Conservation (phyloP, 2,113 vertebrate species). For the Bagarius yarrelli region DNA sequence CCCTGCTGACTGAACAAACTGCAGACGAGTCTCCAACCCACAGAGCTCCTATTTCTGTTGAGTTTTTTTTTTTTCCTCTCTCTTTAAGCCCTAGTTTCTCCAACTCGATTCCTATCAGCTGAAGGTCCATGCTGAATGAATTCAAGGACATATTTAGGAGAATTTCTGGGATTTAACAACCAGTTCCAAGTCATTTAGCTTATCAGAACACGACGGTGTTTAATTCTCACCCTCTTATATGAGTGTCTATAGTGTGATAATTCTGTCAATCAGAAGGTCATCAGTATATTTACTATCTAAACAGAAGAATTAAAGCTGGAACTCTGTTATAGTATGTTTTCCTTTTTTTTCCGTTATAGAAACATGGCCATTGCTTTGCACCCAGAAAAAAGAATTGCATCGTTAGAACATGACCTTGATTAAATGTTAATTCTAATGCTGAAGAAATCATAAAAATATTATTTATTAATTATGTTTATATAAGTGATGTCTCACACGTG, state of each 20-base stretch:
- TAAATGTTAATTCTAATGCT: conserved; percentile 2
- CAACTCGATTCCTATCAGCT: conserved; percentile 41
- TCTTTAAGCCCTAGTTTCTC: conserved; percentile 31
- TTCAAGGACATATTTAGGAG: conserved; percentile 46
- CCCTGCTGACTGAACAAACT: conserved; percentile 51
- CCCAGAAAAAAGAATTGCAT: conserved; percentile 26
- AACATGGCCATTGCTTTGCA: conserved; percentile 42
- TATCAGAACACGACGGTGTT: conserved; percentile 49
- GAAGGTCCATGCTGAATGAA: conserved; percentile 48
- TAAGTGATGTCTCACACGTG: not conserved
- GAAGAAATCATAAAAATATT: not conserved
- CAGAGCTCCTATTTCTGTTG: conserved; percentile 43
- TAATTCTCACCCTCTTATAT: conserved; percentile 40
- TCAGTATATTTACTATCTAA: conserved; percentile 50
- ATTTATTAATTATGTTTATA: conserved; percentile 1
- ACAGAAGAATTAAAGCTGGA: conserved; percentile 54
- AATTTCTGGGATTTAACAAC: conserved; percentile 45
- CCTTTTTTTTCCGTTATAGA: conserved; percentile 39
- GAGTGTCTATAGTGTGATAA: conserved; percentile 51
- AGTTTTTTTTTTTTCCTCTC: not conserved
- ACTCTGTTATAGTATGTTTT: conserved; percentile 48
- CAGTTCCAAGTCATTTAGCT: conserved; percentile 51
- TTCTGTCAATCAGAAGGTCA: conserved; percentile 58
- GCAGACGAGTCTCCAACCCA: conserved; percentile 38
- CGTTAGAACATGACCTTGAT: conserved; percentile 41